phyloP scores from a whole-genome alignment of 2,113 vertebrate genomes.

The Pluvianellus socialis region DNA sequence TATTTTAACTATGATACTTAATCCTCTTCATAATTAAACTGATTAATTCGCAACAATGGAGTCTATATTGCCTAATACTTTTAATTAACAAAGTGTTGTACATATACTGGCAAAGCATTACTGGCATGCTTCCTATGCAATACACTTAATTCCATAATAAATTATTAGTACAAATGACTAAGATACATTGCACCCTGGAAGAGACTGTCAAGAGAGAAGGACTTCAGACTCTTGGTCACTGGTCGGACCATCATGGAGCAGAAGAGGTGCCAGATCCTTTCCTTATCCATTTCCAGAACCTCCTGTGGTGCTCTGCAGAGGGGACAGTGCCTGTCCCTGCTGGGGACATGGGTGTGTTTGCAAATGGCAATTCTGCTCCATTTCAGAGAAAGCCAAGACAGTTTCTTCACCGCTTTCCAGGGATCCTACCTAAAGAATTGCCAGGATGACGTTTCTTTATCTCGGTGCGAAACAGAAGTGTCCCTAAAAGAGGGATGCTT shows the following conservation, averaged over 20 bases:
- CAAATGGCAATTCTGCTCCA: not conserved
- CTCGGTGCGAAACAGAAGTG: not conserved
- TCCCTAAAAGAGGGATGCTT: not conserved
- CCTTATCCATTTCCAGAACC: not conserved
- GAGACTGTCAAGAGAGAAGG: not conserved
- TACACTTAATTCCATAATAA: constrained; percentile 77
- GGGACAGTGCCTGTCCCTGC: not conserved
- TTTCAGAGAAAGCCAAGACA: not conserved
- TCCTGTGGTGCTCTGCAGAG: not conserved
- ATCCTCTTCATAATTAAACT: constrained; percentile 70
- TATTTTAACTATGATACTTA: constrained; percentile 55
- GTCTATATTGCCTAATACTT: constrained; percentile 68
- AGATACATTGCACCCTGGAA: constrained; percentile 24
- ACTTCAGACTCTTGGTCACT: not conserved
- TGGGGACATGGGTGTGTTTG: not conserved
- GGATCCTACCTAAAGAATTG: not conserved
- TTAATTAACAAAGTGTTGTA: constrained; percentile 76
- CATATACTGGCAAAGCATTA: constrained; percentile 48
- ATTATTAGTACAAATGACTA: constrained; percentile 62
- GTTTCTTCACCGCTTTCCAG: not conserved
- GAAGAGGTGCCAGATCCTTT: not conserved
- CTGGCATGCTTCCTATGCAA: constrained; percentile 67
- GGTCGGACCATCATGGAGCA: not conserved
- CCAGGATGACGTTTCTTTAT: not conserved
- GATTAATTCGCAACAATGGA: constrained; percentile 73